Evolutionary conservation across 2,888 invertebrate genomes (phyloP), one percentile per base, ranked within the genome.

Genomic region (Tineola bisselliella): DNA sequence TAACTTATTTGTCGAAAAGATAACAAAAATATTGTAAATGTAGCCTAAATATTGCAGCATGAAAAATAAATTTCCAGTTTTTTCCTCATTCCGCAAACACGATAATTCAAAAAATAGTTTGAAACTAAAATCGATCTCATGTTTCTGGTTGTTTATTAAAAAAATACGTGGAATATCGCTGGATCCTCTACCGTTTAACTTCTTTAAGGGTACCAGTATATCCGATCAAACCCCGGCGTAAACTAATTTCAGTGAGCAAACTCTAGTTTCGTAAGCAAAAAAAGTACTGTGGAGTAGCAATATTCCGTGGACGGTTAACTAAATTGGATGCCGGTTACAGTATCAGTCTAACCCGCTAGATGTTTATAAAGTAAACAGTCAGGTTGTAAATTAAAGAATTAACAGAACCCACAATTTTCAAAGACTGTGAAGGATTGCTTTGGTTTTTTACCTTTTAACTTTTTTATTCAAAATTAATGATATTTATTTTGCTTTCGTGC

Each of bases 171-270:
- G 17, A 44, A 31, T 44, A 60, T 48, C 60, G 48, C 19, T 44
- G 60, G 19, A 60, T 60, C 60, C 44, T 66, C 73, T 72, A 69
- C 67, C 71, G 71, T 70, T 78, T 77, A 77, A 81, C 78, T 76
- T 79, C 77, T 79, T 84, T 79, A 83, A 78, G 78, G 79, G 81
- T 78, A 83, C 77, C 77, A 80, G 82, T 81, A 82, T 86, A 82
- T 78, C 79, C 77, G 79, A 86, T 86, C 81, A 84, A 86, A 84
- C 81, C 79, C 74, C 69, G 75, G 71, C 72, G 83, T 79, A 84
- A 84, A 87, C 87, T 83, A 84, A 87, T 86, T 84, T 74, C 81
- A 71, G 64, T 68, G 77, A 78, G 83, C 77, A 81, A 86, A 86
- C 83, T 83, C 73, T 70, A 73, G 79, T 77, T 77, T 77, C 75